Evolutionary conservation across 2,797 vertebrate species (phyloP).

Genomic region (Nyctalus aviator): DNA sequence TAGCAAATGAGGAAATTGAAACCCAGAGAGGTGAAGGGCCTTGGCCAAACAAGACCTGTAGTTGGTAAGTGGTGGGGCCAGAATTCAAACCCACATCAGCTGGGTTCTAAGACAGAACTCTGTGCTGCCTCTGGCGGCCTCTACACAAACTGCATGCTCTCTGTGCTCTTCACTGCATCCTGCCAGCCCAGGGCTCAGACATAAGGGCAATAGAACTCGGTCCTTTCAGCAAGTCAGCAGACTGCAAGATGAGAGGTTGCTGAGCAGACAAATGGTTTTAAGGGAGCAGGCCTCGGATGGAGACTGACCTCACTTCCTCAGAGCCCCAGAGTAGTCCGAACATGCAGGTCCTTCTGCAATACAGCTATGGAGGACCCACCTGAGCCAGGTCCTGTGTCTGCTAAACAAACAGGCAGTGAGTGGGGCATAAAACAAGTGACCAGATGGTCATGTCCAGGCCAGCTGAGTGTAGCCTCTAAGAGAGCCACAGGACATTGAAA

Average conservation of each 20-base stretch:
- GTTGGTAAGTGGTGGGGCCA: too few species aligned
- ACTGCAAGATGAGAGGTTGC: background rate
- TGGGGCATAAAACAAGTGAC: background rate
- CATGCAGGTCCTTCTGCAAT: background rate
- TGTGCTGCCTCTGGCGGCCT: background rate
- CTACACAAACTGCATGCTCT: too few species aligned
- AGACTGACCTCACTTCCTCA: background rate
- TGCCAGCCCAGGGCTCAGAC: background rate
- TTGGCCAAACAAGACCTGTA: too few species aligned
- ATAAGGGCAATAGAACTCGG: fast-evolving
- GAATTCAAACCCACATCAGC: too few species aligned
- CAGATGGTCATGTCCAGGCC: background rate
- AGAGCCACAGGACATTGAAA: background rate
- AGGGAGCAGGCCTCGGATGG: background rate
- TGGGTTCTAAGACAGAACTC: background rate
- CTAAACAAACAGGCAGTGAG: background rate
- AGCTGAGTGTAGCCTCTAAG: background rate
- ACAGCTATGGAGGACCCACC: background rate
- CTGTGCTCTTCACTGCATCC: too few species aligned
- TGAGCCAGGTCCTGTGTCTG: background rate
- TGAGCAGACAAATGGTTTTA: background rate
- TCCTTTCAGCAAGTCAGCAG: background rate
- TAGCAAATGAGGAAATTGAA: too few species aligned
- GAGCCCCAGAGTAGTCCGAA: background rate
- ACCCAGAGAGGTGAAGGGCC: too few species aligned